A percentile compares a stretch with the other conserved stretches of the same genome.
These are phyloP conservation scores for Platygyra sinensis DNA, from an alignment of 64 coral and sea anemone species.

Conservation along the genomic window DNA sequence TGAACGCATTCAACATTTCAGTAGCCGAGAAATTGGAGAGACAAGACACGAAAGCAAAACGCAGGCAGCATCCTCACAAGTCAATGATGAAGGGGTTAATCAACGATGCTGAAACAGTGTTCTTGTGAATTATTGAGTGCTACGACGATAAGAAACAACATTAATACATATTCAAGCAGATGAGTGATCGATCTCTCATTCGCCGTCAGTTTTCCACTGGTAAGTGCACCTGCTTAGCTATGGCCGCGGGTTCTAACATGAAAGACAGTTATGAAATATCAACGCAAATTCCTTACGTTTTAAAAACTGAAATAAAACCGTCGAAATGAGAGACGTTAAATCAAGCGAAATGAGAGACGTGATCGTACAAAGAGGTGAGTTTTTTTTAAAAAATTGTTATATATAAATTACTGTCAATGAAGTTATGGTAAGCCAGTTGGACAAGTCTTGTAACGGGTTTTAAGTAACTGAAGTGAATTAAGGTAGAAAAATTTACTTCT, in stretches of 20 bases:
- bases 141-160: not conserved
- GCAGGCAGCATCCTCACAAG: too few species aligned
- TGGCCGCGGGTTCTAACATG: not conserved
- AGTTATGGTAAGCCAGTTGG: not conserved
- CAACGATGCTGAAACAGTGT: not conserved
- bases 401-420: not conserved
- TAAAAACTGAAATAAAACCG: not conserved
- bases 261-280: not conserved
- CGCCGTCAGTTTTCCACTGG: not conserved
- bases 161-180: not conserved
- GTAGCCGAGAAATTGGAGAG: too few species aligned
- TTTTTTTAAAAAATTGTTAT: not conserved
- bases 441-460: not conserved
- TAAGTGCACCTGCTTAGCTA: constrained; percentile 4
- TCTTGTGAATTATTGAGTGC: not conserved
- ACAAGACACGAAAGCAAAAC: too few species aligned
- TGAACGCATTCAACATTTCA: too few species aligned
- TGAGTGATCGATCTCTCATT: not conserved
- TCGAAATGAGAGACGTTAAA: not conserved
- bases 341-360: too few species aligned
- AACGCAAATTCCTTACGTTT: not conserved
- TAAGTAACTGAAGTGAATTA: not conserved
- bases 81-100: too few species aligned
- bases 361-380: not conserved
- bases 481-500: not conserved